Base-by-base conservation (phyloP, 2,888 invertebrate species). In the Acronicta leporina region DNA sequence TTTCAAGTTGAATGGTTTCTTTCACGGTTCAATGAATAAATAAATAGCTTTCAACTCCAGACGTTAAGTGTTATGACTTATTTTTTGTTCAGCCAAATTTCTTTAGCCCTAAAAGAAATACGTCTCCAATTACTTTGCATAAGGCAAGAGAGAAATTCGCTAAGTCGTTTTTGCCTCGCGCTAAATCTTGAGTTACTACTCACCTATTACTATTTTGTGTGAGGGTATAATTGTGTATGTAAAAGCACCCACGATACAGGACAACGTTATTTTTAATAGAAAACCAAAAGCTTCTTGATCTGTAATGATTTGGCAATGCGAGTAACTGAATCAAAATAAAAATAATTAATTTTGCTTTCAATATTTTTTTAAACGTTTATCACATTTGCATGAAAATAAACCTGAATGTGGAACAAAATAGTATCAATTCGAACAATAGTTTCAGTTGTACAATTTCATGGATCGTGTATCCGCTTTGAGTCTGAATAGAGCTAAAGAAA, bases 11-110 rank as follows among this genome's bases (percentile, higher is more conserved):
- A 82, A 80, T 84, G 88, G 83, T 80, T 72, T 77, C 82, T 79
- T 87, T 89, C 82, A 81, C 88, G 85, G 84, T 77, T 84, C 88
- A 87, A 79, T 90, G 91, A 90, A 91, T 91, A 87, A 89, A 90
- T 90, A 90, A 91, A 92, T 91, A 88, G 87, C 90, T 84, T 80
- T 79, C 75, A 79, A 75, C 66, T 59, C 68, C 77, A 81, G 75
- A 77, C 75, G 63, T 71, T 73, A 70, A 64, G 61, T 58, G 62
- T 77, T 65, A 30, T 62, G 76, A 67, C 80, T 87, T 89, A 80
- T 81, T 77, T 76, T 77, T 69, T 69, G 63, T 68, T 61, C 87
- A 43, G 43, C 13, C 15, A 30, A 66, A 58, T 30, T 41, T 41
- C 10, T 38, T 46, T 41, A 41, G 52, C 35, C 11, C 7, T 50